phyloP scores from a whole-genome alignment of 2,113 vertebrate genomes.

The Peromyscus maniculatus region DNA sequence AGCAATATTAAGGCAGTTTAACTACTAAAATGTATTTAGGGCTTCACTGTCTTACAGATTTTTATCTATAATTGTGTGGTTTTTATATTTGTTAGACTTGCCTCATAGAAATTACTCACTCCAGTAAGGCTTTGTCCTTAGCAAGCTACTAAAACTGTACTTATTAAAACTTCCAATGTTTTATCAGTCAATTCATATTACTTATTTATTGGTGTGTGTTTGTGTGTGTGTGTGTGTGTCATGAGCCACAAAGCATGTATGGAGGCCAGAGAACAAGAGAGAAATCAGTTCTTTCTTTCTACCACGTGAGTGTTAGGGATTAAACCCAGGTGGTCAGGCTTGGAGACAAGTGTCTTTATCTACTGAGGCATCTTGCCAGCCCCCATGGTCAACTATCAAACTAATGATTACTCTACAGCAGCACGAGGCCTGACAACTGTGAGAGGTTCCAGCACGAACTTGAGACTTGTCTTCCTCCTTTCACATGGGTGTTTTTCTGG shows the following conservation, averaged over 20 bases:
- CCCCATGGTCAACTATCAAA: neutral
- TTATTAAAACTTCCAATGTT: neutral
- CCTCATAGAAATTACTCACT: neutral
- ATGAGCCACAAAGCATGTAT: neutral
- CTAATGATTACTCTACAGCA: neutral
- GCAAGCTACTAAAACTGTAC: neutral
- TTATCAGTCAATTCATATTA: neutral
- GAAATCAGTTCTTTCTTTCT: neutral
- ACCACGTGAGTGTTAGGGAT: neutral
- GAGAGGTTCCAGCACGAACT: neutral
- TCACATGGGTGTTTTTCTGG: neutral
- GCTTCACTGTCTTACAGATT: neutral
- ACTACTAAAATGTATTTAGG: neutral
- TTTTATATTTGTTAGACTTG: constrained; percentile 17
- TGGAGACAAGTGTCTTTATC: neutral
- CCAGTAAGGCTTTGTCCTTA: neutral
- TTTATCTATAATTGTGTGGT: neutral
- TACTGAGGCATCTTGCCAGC: neutral
- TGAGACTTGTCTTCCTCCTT: neutral
- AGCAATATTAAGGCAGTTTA: neutral
- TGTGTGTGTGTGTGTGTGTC: neutral
- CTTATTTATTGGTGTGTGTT: neutral
- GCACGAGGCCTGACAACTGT: neutral
- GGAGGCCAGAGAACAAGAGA: neutral
- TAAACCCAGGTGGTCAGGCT: neutral